phyloP scores from a whole-genome alignment of 2,113 vertebrate genomes.

The Gavia stellata region DNA sequence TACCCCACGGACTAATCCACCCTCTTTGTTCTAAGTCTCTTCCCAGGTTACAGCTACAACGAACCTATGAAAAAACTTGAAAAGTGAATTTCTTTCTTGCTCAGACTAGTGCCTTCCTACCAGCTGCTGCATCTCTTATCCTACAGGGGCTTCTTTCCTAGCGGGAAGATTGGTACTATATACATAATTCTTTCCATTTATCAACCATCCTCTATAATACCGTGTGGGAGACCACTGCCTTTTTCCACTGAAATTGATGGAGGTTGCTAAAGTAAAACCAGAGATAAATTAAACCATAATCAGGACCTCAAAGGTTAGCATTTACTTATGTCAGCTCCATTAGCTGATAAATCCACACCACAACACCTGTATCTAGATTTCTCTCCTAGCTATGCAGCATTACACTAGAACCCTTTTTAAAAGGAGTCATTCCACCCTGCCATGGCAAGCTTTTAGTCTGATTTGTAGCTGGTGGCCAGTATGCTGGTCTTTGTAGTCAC shows the following conservation, averaged over 20 bases:
- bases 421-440: background rate
- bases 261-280: constrained; percentile 1
- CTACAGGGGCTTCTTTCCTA: background rate
- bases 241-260: background rate
- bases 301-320: background rate
- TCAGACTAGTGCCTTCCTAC: background rate
- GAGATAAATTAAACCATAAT: constrained; percentile 9
- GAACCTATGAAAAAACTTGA: background rate
- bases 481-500: background rate
- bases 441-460: background rate
- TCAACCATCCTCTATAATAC: background rate
- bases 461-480: background rate
- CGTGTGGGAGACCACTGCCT: background rate
- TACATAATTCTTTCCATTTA: background rate
- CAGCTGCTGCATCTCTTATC: background rate
- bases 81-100: background rate
- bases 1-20: background rate
- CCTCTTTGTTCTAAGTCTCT: background rate
- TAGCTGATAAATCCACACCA: background rate
- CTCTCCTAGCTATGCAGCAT: background rate
- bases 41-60: background rate
- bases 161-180: background rate
- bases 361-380: background rate
- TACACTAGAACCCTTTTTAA: background rate
- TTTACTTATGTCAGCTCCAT: background rate